These are phyloP conservation scores for Cephus rjabovi DNA, from an alignment of 2,888 invertebrate species.

Conservation along the genomic window DNA sequence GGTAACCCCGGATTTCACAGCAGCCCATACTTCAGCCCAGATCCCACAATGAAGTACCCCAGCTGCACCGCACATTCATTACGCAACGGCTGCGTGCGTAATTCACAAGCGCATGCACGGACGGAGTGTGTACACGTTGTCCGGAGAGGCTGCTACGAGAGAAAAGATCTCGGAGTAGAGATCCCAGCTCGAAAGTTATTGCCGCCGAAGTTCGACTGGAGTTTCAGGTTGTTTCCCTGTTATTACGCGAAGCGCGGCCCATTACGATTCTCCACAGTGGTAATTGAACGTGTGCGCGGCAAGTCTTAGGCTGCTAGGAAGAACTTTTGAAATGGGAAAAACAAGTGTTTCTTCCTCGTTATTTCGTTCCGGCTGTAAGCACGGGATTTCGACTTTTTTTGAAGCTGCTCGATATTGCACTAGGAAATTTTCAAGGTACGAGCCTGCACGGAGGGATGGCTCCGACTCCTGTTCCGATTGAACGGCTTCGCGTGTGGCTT, in stretches of 20 bases:
- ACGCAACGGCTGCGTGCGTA: constrained; percentile 7
- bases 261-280: background rate
- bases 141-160: background rate
- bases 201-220: background rate
- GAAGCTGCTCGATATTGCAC: background rate
- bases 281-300: background rate
- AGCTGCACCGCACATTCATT: constrained; percentile 30
- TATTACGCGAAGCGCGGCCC: background rate
- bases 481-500: background rate
- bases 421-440: background rate
- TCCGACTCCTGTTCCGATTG: background rate
- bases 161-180: background rate
- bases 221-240: background rate
- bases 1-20: background rate
- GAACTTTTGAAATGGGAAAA: background rate
- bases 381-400: background rate
- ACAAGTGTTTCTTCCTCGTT: background rate
- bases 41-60: background rate
- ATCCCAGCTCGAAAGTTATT: background rate
- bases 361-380: background rate
- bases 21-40: background rate
- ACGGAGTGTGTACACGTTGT: background rate
- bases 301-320: background rate
- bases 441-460: background rate
- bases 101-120: background rate